A percentile compares a stretch with the other conserved stretches of the same genome.
Evolutionary conservation across 2,113 vertebrate genomes (phyloP).

Genomic region (Pygoscelis adeliae): DNA sequence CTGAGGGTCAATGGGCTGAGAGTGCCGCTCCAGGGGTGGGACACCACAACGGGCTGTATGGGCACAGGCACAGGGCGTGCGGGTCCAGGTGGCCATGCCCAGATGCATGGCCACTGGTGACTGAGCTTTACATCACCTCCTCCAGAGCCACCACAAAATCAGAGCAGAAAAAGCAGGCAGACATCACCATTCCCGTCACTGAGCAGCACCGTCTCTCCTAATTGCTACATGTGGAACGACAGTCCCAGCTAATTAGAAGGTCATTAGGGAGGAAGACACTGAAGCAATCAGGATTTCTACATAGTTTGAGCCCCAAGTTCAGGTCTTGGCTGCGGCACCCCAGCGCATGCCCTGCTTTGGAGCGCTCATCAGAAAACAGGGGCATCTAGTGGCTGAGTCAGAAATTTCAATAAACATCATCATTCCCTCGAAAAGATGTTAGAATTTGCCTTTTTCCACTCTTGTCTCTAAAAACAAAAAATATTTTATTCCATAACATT

Average conservation of each 20-base stretch:
- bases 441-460: background rate
- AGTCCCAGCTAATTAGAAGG: background rate
- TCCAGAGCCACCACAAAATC: background rate
- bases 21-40: background rate
- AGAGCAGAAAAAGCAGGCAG: background rate
- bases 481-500: background rate
- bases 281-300: background rate
- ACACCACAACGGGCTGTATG: background rate
- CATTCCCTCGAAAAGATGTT: background rate
- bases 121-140: background rate
- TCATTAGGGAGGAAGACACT: background rate
- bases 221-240: background rate
- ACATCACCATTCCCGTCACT: background rate
- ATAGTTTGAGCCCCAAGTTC: rapidly evolving
- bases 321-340: background rate
- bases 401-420: background rate
- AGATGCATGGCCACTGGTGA: too few relatives aligned
- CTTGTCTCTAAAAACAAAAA: background rate
- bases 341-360: rapidly evolving
- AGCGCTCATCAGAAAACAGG: constrained; percentile 19
- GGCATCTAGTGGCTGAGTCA: constrained; percentile 31
- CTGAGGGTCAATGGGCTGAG: background rate
- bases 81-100: background rate
- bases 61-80: background rate
- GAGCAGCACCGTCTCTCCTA: background rate